Percentiles rank a stretch among this genome's conserved stretches.
Evolutionary conservation across 2,113 vertebrate species (phyloP).

Genomic region (Mustela nigripes): DNA sequence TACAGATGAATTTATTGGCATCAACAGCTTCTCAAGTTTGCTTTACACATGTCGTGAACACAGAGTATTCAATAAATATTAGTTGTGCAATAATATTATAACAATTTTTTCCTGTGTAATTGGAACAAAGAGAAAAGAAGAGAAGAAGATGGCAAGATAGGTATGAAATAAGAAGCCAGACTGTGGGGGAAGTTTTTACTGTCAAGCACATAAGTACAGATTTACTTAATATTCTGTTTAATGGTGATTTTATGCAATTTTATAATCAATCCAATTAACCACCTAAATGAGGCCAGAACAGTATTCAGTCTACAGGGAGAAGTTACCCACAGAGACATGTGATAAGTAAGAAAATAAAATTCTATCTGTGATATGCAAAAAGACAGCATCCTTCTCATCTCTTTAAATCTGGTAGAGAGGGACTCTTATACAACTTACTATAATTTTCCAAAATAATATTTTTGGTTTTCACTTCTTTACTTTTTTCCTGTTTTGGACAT

Average conservation of each 20-base stretch:
- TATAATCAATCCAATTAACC: conserved; percentile 45
- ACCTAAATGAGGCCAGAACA: conserved; percentile 43
- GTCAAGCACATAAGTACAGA: not conserved
- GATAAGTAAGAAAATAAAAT: conserved; percentile 55
- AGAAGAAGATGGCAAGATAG: conserved; percentile 12
- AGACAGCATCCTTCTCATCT: not conserved
- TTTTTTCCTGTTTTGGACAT: not conserved
- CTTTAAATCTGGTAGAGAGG: not conserved
- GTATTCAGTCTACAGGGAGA: conserved; percentile 13
- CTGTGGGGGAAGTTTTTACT: not conserved
- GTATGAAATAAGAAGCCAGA: not conserved
- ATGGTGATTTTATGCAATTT: conserved; percentile 46
- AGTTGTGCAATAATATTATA: not conserved
- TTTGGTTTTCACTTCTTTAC: conserved; percentile 19
- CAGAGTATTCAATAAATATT: conserved; percentile 42
- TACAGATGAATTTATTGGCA: conserved; percentile 12
- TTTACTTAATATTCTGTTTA: conserved; percentile 62
- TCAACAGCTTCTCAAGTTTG: conserved; percentile 33
- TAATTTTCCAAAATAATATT: not conserved
- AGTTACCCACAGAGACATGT: not conserved
- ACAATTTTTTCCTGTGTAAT: not conserved
- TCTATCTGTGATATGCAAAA: conserved; percentile 4
- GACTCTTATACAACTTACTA: not conserved
- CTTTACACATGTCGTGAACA: conserved; percentile 2
- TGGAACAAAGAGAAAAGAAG: conserved; percentile 8